phyloP scores from a whole-genome alignment of 2,797 vertebrate genomes.

The Apogon hyalosoma region DNA sequence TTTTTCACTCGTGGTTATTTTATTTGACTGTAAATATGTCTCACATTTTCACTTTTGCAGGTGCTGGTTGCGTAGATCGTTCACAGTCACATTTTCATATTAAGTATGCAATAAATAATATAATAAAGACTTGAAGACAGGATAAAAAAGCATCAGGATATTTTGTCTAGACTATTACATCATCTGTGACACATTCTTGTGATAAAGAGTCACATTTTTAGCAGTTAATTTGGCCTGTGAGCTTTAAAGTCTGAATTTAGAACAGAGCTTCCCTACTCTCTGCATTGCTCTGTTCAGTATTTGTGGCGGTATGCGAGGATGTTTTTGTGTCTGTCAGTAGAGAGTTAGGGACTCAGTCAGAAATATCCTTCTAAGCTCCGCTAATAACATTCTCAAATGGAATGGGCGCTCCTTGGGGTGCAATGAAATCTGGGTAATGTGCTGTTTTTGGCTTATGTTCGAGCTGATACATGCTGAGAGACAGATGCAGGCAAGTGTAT shows the following conservation, averaged over 20 bases:
- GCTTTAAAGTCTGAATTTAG: slow-evolving; percentile 18
- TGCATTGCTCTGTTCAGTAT: slow-evolving; percentile 17
- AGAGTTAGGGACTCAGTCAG: slow-evolving; percentile 63
- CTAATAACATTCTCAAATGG: slow-evolving; percentile 66
- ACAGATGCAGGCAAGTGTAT: slow-evolving; percentile 45
- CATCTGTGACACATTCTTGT: background rate
- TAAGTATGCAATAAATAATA: background rate
- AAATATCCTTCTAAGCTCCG: slow-evolving; percentile 67
- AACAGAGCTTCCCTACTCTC: slow-evolving; percentile 14
- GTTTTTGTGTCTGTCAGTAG: slow-evolving; percentile 58
- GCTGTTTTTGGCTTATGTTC: slow-evolving; percentile 62
- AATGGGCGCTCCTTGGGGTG: slow-evolving; percentile 63
- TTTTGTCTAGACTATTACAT: background rate
- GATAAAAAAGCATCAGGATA: background rate
- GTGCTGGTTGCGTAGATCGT: background rate
- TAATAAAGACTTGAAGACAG: background rate
- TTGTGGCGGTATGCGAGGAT: slow-evolving; percentile 33
- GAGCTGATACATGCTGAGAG: slow-evolving; percentile 52
- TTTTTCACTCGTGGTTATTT: slow-evolving; percentile 55
- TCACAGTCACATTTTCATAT: background rate
- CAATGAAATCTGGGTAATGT: slow-evolving; percentile 70
- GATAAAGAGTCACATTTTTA: background rate
- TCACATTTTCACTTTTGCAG: slow-evolving; percentile 27
- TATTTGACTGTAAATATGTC: slow-evolving; percentile 56
- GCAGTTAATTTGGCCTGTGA: slow-evolving; percentile 17